phyloP scores from a whole-genome alignment of 2,797 vertebrate genomes.

The Chaetophractus vellerosus region DNA sequence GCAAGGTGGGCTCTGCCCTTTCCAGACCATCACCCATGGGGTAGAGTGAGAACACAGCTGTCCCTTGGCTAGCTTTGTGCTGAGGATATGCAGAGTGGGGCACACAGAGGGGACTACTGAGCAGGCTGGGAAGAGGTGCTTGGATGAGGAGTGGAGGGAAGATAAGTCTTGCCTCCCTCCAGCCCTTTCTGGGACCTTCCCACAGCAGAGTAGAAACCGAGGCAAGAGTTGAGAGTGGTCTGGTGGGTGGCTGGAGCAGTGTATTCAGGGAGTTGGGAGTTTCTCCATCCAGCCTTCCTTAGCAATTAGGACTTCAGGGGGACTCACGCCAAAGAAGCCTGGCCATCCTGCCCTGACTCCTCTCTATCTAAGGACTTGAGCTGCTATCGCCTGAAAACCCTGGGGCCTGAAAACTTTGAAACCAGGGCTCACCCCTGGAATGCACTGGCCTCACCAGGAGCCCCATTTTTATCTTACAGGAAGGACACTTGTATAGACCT shows the following conservation, averaged over 20 bases:
- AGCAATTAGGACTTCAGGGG: neutral
- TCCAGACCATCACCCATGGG: neutral
- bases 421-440: neutral
- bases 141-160: no score
- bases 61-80: neutral
- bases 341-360: neutral
- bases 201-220: neutral
- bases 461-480: conserved; percentile 21
- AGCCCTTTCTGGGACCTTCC: neutral
- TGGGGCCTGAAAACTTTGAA: neutral
- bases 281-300: neutral
- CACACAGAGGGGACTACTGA: neutral
- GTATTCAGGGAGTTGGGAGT: fast-evolving
- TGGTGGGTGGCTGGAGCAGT: neutral
- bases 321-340: neutral
- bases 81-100: neutral
- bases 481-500: neutral
- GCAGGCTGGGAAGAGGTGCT: neutral
- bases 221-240: neutral
- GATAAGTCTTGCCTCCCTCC: neutral
- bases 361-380: neutral
- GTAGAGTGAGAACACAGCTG: neutral
- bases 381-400: conserved; percentile 48
- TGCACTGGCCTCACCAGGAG: neutral
- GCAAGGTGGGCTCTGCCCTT: neutral